Conservation (phyloP, 2,888 invertebrate species). For the Diaperis boleti region DNA sequence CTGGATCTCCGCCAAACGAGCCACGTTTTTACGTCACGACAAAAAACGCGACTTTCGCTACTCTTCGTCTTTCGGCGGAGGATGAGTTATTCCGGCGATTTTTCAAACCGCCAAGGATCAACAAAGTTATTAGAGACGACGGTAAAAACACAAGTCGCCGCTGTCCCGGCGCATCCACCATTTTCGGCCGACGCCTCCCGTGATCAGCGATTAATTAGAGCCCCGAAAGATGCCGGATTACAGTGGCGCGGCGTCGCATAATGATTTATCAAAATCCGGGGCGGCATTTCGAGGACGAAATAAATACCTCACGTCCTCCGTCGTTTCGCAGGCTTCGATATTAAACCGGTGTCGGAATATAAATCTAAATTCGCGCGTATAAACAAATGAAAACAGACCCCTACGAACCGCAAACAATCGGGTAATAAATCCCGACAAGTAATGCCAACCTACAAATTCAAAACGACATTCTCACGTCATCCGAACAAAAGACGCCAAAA, state of each 20-base stretch:
- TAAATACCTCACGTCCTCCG: slow-evolving; percentile 40
- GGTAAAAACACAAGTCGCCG: too few relatives aligned
- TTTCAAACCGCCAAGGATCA: slow-evolving; percentile 1
- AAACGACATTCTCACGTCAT: slow-evolving; percentile 55
- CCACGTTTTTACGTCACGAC: slow-evolving; percentile 1
- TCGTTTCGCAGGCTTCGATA: slow-evolving; percentile 40
- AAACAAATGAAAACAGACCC: slow-evolving; percentile 47
- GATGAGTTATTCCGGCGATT: background rate
- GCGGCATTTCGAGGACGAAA: slow-evolving; percentile 33
- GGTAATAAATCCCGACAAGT: slow-evolving; percentile 46
- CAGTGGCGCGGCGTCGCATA: slow-evolving; percentile 27
- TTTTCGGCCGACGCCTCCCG: too few relatives aligned
- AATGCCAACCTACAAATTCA: slow-evolving; percentile 52
- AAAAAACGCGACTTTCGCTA: slow-evolving; percentile 13
- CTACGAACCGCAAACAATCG: slow-evolving; percentile 48
- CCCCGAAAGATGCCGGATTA: slow-evolving; percentile 17
- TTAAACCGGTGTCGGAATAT: slow-evolving; percentile 46
- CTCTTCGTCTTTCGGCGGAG: background rate
- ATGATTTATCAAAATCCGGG: slow-evolving; percentile 42
- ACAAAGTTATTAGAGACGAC: slow-evolving; percentile 2
- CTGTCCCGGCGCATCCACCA: too few relatives aligned
- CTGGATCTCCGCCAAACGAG: slow-evolving; percentile 15
- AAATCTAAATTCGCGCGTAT: slow-evolving; percentile 47
- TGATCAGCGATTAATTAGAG: slow-evolving; percentile 37
- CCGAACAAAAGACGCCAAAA: slow-evolving; percentile 50